These are phyloP conservation scores for Acanthosepion lycidas DNA, from an alignment of 2,888 invertebrate genomes.

Conservation along the genomic window DNA sequence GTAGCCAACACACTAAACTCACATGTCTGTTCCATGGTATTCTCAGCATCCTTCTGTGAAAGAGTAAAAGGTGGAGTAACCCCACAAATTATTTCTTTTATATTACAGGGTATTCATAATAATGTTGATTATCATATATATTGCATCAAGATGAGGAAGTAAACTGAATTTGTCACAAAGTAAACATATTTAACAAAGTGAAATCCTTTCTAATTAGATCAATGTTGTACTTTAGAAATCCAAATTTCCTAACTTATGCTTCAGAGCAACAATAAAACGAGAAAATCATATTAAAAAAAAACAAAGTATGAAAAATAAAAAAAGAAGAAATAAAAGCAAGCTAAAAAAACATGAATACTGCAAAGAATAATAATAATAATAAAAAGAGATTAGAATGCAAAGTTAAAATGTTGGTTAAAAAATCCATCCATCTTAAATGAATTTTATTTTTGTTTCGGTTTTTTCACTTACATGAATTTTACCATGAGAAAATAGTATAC, in stretches of 20 bases:
- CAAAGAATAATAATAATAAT: not conserved
- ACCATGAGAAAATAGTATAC: not conserved
- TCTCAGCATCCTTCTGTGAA: no score
- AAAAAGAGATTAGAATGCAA: not conserved
- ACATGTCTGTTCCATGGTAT: no score
- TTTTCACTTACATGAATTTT: not conserved
- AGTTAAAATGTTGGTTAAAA: not conserved
- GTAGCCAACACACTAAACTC: no score
- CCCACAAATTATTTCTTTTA: no score
- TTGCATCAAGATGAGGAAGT: no score
- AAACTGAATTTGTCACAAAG: not conserved
- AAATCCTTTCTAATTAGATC: not conserved
- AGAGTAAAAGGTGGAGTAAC: no score
- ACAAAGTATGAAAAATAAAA: not conserved
- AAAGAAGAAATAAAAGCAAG: not conserved
- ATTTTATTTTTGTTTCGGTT: not conserved
- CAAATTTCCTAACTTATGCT: not conserved
- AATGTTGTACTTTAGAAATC: not conserved
- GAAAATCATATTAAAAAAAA: not conserved
- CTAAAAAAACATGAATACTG: not conserved
- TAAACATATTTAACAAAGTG: not conserved
- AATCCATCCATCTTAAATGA: not conserved
- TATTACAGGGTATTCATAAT: no score
- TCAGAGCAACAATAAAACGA: not conserved
- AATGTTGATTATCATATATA: no score